A percentile compares a stretch with the other conserved stretches of the same genome.
phyloP scores from a whole-genome alignment of 1,140 invertebrate species.

The Anastatus disparis region DNA sequence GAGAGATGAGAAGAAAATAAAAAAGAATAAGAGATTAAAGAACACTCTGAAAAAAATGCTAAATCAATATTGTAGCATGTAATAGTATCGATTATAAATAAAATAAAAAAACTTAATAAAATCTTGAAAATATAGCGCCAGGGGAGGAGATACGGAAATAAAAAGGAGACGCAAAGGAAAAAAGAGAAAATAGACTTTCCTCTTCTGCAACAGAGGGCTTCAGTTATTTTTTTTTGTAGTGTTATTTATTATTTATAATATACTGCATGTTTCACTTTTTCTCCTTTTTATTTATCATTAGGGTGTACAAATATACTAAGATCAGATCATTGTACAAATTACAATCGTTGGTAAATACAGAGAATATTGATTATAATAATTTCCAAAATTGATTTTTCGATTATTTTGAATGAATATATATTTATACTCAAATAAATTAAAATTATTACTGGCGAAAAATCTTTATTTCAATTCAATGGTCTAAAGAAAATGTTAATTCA shows the following conservation, averaged over 20 bases:
- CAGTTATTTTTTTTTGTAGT: not conserved
- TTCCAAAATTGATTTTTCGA: too few species aligned
- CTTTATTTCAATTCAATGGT: not conserved
- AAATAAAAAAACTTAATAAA: slow-evolving; percentile 5
- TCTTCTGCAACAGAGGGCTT: slow-evolving; percentile 20
- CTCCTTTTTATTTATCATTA: not conserved
- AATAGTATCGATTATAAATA: slow-evolving; percentile 23
- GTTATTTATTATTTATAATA: slow-evolving; percentile 1
- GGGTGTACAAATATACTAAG: not conserved
- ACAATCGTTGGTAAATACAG: too few species aligned
- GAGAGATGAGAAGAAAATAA: not conserved
- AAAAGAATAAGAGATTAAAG: not conserved
- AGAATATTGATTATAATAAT: too few species aligned
- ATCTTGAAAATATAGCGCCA: not conserved
- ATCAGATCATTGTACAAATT: too few species aligned
- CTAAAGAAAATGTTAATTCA: not conserved
- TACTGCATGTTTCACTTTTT: not conserved
- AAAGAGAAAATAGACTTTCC: slow-evolving; percentile 29
- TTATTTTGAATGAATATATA: too few species aligned
- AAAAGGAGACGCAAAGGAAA: not conserved
- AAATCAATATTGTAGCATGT: slow-evolving; percentile 9
- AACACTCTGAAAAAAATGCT: not conserved
- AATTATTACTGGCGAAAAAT: too few species aligned
- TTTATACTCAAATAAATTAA: too few species aligned
- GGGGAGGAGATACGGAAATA: not conserved